Base-by-base conservation (phyloP, 2,797 vertebrate genomes). In the Chiroxiphia lanceolata region DNA sequence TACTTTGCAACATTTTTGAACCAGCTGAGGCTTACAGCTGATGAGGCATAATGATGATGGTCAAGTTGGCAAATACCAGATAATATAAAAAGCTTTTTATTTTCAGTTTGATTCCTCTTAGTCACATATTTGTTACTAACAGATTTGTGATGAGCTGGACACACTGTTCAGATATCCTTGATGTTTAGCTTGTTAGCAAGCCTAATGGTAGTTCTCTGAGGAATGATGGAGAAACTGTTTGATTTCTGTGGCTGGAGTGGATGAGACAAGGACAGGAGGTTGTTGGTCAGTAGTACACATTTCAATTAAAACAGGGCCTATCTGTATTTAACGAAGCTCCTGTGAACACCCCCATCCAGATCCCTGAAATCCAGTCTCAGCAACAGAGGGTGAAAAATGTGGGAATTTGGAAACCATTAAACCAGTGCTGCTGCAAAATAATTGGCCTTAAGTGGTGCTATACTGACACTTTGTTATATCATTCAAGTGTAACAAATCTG, bases 21-120 rank as follows among this genome's bases (percentile, higher is more conserved):
- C 6, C 14, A 54, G 8, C 22, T 68, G 42, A 53, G 13, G 2
- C 15, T 53, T 34, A 13, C 23, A 75, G 23, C 7, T 63, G 33
- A 29, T 80, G 44, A 71, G 9, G 25, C 16, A 75, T 53, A 83
- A 80, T 71, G 45, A 79, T 50, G 23, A 8, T 61, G 31, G 21
- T 53, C 69, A 81, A n/a, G 26, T 18, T 25, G 22, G 9, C 6
- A 74, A 79, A 74, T 3, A 79, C 22, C 33, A 51, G 47, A 60
- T 87, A 38, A 45, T 65, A 21, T 51, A 36, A 61, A 84, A 71
- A 72, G 11, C 4, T 34, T 78, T 59, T 57, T 63, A 31, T 87
- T 94, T 91, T 87, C 16, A 51, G 4, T 80, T 85, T 87, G 26
- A 44, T 83, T 91, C 11, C 9, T 45, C 75, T 93, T 57, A 60